Base-by-base conservation (phyloP, 2,113 vertebrate species). In the Parus major region DNA sequence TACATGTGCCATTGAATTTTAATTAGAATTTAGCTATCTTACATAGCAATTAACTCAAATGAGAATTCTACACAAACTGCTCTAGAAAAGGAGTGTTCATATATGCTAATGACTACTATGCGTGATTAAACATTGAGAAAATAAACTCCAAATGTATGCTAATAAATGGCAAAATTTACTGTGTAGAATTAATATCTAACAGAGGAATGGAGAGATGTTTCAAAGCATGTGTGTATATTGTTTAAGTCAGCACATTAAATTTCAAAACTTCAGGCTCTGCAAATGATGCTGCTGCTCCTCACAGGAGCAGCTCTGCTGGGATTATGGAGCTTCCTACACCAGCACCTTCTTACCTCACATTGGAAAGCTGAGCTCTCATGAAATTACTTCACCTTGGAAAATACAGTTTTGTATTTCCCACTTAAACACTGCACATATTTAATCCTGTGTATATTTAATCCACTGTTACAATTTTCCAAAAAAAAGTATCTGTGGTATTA, bases 11-110 rank as follows among this genome's bases (percentile, higher is more conserved):
- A 88, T 84, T 96, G 93, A 96, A 96, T 97, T 96, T 96, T 97
- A 97, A 97, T 97, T 97, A 95, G 90, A 95, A 78, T 96, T 94
- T 90, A 92, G 93, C 90, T 94, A 95, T 95, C 93, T 96, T 93
- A 92, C 85, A 86, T 61, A 93, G 93, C 91, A 97, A 97, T 96
- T 96, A 94, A 95, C 90, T 88, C 88, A 96, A 93, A 96, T 91
- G 93, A 95, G 86, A 93, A 96, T 95, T 92, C 93, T 76, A 50
- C 94, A 94, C 52, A 93, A 96, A 94, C 80, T 90, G 77, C 69
- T 96, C 88, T 83, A 86, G 92, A 95, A 96, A 90, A 94, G 88
- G 79, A 94, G 92, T 86, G 93, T 86, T 96, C 92, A 31, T 90
- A 75, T 95, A 96, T 96, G 96, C 93, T 95, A 97, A 96, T 97